Evolutionary conservation across 2,797 vertebrate genomes (phyloP).

Genomic region (Halcyon chelicuti): DNA sequence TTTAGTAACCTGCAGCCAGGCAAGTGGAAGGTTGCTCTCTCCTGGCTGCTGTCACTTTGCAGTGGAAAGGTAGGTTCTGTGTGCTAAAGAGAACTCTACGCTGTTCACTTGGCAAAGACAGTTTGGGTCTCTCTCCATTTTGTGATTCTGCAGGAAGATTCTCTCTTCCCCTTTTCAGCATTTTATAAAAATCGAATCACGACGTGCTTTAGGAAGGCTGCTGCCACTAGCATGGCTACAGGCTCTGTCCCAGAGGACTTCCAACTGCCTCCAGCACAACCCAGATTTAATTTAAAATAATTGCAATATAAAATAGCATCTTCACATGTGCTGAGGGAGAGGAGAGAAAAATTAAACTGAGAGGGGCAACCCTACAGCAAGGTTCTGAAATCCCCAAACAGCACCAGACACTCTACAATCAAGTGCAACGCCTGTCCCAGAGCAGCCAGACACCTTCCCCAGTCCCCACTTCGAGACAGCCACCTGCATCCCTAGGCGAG

Average conservation of each 20-base stretch:
- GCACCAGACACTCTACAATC: not conserved
- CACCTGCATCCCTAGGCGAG: not conserved
- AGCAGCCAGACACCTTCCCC: not conserved
- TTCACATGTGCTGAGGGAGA: slow-evolving; percentile 60
- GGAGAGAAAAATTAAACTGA: slow-evolving; percentile 71
- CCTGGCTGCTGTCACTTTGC: not conserved
- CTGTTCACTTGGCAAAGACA: not conserved
- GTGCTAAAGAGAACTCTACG: not conserved
- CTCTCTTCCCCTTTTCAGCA: not conserved
- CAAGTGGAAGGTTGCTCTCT: not conserved
- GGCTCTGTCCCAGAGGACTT: slow-evolving; percentile 47
- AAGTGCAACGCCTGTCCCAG: not conserved
- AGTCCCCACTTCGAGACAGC: not conserved
- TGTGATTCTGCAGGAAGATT: not conserved
- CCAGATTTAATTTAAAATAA: slow-evolving; percentile 75
- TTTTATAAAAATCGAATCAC: not conserved
- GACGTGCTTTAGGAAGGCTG: not conserved
- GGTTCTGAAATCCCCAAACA: slow-evolving; percentile 60
- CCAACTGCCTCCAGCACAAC: slow-evolving; percentile 59
- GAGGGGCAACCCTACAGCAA: slow-evolving; percentile 56
- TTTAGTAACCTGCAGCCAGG: not conserved
- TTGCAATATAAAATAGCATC: slow-evolving; percentile 62
- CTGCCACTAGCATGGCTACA: slow-evolving; percentile 31
- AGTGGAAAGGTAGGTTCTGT: not conserved
- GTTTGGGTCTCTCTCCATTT: not conserved